A percentile compares a stretch with the other conserved stretches of the same genome.
Conservation (phyloP, 2,797 vertebrate species). For the Sebastes miniatus region DNA sequence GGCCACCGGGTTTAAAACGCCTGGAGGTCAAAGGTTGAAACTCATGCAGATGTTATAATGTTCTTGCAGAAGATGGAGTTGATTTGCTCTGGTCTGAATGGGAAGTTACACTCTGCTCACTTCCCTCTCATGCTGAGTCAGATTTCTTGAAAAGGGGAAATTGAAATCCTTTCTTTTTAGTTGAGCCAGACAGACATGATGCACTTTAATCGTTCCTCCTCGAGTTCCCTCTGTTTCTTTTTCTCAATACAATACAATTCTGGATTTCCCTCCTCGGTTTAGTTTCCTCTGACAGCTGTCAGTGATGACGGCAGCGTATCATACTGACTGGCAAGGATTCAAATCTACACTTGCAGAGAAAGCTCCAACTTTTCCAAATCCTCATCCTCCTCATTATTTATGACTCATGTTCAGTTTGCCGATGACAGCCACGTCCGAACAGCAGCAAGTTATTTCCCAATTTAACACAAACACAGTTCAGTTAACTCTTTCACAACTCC, state of each 20-base stretch:
- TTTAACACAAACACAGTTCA: background rate
- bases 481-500: background rate
- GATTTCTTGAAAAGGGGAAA: constrained; percentile 54
- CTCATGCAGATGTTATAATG: constrained; percentile 13
- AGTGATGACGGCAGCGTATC: background rate
- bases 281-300: background rate
- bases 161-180: constrained; percentile 23
- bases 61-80: background rate
- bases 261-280: background rate
- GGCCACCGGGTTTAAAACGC: constrained; percentile 46
- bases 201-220: too few relatives aligned
- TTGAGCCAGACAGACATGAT: background rate
- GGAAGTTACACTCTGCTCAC: constrained; percentile 46
- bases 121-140: constrained; percentile 54
- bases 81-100: background rate
- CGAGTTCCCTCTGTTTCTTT: background rate
- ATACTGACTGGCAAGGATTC: background rate
- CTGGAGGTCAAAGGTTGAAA: constrained; percentile 61
- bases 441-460: constrained; percentile 9
- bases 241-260: background rate
- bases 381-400: background rate
- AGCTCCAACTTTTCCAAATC: constrained; percentile 19
- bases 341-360: background rate
- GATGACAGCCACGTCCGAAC: background rate
- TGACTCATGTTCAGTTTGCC: constrained; percentile 13